These are phyloP conservation scores for Silvanus unidentatus DNA, from an alignment of 2,888 invertebrate species.

Conservation along the genomic window DNA sequence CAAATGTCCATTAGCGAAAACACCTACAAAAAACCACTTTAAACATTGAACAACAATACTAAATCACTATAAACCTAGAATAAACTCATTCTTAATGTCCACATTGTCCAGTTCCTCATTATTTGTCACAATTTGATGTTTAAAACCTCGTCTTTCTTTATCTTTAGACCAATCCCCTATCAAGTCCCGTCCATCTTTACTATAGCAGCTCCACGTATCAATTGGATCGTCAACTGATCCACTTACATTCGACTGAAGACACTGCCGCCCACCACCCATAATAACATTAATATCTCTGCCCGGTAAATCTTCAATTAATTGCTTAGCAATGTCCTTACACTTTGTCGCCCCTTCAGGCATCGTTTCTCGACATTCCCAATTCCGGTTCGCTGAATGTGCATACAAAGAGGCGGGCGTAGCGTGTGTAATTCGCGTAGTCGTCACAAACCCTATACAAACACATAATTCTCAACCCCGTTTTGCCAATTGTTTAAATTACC, in stretches of 20 bases:
- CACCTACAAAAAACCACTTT: constrained; percentile 50
- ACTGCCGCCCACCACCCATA: constrained; percentile 79
- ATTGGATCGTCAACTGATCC: constrained; percentile 48
- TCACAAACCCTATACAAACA: constrained; percentile 77
- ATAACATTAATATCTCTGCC: constrained; percentile 75
- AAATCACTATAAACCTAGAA: constrained; percentile 73
- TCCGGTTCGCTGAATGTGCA: constrained; percentile 66
- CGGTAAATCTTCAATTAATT: constrained; percentile 72
- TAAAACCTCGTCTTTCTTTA: constrained; percentile 43
- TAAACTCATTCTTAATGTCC: constrained; percentile 61
- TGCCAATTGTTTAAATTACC: constrained; percentile 56
- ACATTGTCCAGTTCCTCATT: constrained; percentile 59
- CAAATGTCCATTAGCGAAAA: constrained; percentile 77
- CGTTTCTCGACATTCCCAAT: constrained; percentile 74
- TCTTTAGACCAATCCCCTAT: constrained; percentile 63
- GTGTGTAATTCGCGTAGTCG: constrained; percentile 83
- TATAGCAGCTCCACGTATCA: constrained; percentile 51
- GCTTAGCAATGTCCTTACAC: constrained; percentile 81
- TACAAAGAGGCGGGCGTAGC: constrained; percentile 80
- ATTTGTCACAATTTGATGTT: constrained; percentile 60
- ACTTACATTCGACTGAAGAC: constrained; percentile 55
- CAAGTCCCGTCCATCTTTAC: constrained; percentile 70
- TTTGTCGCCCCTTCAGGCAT: constrained; percentile 52
- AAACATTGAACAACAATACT: no score
- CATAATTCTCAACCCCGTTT: background rate